Percentiles rank a stretch among this genome's conserved stretches.
phyloP scores from a whole-genome alignment of 2,888 invertebrate genomes.

The Dynastes maya region DNA sequence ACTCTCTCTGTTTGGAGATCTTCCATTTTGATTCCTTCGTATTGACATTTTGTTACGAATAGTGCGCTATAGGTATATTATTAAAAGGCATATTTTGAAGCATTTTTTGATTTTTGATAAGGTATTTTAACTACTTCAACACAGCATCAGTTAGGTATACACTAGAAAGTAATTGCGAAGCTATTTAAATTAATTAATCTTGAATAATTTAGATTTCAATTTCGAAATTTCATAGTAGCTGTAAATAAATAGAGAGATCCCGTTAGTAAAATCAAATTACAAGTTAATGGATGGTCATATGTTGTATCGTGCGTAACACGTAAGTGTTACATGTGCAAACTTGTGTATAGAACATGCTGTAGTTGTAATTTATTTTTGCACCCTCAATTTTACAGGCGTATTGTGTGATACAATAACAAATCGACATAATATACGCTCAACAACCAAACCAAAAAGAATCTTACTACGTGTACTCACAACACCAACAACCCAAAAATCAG shows the following conservation, averaged over 20 bases:
- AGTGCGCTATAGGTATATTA: neutral
- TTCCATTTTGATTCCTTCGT: neutral
- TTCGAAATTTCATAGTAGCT: neutral
- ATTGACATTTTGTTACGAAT: conserved; percentile 4
- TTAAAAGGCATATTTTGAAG: neutral
- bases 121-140: no score
- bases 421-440: no score
- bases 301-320: neutral
- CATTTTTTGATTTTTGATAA: no score
- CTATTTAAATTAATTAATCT: neutral
- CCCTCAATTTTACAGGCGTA: neutral
- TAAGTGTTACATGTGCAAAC: conserved; percentile 9
- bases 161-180: no score
- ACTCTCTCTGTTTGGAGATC: neutral
- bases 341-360: conserved; percentile 3
- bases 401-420: no score
- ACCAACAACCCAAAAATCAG: no score
- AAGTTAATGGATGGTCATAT: conserved; percentile 3
- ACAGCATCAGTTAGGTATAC: no score
- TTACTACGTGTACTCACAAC: no score
- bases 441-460: no score
- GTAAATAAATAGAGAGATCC: neutral
- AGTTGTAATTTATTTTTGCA: conserved; percentile 6
- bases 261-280: conserved; percentile 1
- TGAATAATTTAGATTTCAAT: neutral